Conservation (phyloP, 92 coral and sea anemone species). For the Scolanthus callimorphus region DNA sequence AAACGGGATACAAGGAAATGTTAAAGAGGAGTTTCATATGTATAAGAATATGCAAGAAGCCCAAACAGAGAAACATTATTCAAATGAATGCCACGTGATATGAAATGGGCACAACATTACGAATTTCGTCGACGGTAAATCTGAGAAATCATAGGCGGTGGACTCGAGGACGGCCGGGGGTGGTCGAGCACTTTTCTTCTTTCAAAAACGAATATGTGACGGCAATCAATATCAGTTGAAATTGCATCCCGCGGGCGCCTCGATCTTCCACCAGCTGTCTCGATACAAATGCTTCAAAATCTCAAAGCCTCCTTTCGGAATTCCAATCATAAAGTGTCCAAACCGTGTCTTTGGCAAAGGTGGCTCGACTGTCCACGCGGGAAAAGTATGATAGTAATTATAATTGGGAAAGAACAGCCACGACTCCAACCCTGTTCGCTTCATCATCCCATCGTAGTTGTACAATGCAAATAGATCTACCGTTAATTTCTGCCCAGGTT, state of each 20-base stretch:
- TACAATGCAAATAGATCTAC: conserved; percentile 45
- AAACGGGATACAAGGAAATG: too few species aligned
- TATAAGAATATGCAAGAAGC: too few species aligned
- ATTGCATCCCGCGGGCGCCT: conserved; percentile 52
- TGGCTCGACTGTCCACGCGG: conserved; percentile 32
- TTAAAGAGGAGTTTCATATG: too few species aligned
- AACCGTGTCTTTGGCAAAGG: conserved; percentile 40
- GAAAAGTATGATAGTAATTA: conserved; percentile 44
- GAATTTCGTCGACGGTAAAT: too few species aligned
- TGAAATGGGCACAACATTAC: too few species aligned
- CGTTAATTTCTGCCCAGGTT: conserved; percentile 1
- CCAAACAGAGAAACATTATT: too few species aligned
- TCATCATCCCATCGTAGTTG: conserved; percentile 34
- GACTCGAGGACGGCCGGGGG: too few species aligned
- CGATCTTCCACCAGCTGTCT: conserved; percentile 49
- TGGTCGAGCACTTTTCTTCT: too few species aligned
- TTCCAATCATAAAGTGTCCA: conserved; percentile 30
- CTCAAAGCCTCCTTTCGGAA: conserved; percentile 51
- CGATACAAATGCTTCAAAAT: conserved; percentile 40
- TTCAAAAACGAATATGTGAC: too few species aligned
- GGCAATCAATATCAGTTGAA: too few species aligned
- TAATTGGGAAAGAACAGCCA: conserved; percentile 48
- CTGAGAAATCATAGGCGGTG: too few species aligned
- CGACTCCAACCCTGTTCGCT: conserved; percentile 45
- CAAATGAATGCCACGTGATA: too few species aligned